Evolutionary conservation across 2,113 vertebrate genomes (phyloP), one percentile per base, ranked within the genome.

Genomic region (Gambusia affinis): DNA sequence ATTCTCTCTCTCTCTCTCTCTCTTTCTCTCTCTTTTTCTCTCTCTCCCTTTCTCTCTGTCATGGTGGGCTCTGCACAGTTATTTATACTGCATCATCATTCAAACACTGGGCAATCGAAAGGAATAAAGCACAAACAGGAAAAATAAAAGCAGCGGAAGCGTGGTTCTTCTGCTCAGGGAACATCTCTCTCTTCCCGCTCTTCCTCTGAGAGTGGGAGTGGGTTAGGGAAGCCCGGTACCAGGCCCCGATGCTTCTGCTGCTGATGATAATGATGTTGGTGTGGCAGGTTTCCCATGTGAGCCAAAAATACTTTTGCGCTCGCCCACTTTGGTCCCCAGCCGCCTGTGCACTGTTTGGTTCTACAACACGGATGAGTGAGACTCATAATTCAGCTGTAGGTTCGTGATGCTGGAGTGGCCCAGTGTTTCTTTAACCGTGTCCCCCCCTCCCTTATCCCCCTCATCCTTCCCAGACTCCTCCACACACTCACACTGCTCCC

Each of bases 201-300:
- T 90, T 86, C 86, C 89, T 90, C 86, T 75, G 69, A 91, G 89
- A 93, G 94, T 94, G 91, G 94, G 94, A 93, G 94, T 90, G 90
- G 91, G 93, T 92, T 92, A 94, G 94, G 94, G 93, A 95, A 94
- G 93, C 94, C 94, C 93, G 83, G 89, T 92, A 92, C 84, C 84
- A 87, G 92, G 92, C 94, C 93, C 92, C 92, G 88, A 87, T 93
- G 88, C 88, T 79, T 87, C 83, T 76, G 82, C 73, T 83, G 86
- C 81, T 89, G 88, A 79, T 86, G 87, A 87, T 73, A 87, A 79
- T 93, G 88, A 79, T 92, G 88, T 84, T 88, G 87, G 87, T 92
- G 90, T 91, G 91, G 91, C 91, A 95, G 94, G 94, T 92, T 94
- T 94, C 94, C 93, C 94, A 90, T 89, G 85, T 80, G 85, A 88